Conservation (phyloP, 2,113 vertebrate genomes). For the Colistium nudipinnis region DNA sequence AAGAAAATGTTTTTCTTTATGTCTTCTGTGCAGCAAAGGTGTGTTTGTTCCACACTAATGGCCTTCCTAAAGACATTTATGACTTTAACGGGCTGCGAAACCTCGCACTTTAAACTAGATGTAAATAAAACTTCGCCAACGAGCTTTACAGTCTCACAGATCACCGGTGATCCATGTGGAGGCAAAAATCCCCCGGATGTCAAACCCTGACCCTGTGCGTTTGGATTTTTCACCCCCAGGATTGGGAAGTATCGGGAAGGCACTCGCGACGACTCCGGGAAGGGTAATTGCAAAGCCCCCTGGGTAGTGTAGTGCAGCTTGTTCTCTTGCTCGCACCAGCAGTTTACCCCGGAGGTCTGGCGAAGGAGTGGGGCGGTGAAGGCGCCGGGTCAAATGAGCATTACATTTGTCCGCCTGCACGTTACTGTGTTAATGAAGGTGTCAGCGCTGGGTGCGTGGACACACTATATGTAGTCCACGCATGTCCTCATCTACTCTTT, state of each 20-base stretch:
- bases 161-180: conserved; percentile 11
- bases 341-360: conserved; percentile 23
- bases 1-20: neutral
- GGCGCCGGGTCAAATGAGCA: conserved; percentile 56
- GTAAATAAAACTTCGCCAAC: conserved; percentile 17
- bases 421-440: conserved; percentile 62
- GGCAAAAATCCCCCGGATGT: conserved; percentile 43
- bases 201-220: conserved; percentile 37
- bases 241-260: too few relatives aligned
- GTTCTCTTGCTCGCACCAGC: conserved; percentile 34
- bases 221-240: conserved; percentile 22
- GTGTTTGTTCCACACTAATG: neutral
- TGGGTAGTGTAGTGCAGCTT: conserved; percentile 55
- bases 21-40: neutral
- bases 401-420: conserved; percentile 49
- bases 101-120: conserved; percentile 1
- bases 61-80: neutral
- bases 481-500: conserved; percentile 3
- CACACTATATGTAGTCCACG: conserved; percentile 16
- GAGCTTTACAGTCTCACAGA: conserved; percentile 1
- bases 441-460: neutral
- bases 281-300: conserved; percentile 49
- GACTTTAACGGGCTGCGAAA: neutral
- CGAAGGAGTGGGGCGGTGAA: conserved; percentile 30
- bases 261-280: too few relatives aligned